Base-by-base conservation (phyloP, 2,888 invertebrate genomes). In the Ethmia dodecea region DNA sequence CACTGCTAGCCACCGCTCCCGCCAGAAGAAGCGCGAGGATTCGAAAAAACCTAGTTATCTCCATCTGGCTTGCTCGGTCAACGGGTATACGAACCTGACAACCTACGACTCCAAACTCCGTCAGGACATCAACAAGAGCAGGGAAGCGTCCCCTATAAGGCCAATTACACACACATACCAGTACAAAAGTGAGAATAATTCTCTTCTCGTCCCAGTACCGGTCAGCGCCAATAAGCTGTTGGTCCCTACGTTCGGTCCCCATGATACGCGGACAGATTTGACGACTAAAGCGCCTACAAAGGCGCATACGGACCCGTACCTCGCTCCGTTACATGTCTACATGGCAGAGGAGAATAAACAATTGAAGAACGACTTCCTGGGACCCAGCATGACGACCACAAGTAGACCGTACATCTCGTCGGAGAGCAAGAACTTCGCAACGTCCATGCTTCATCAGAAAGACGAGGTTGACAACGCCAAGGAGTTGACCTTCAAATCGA, bases 51-150 rank as follows among this genome's bases (percentile, higher is more conserved):
- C 96, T 0, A 95, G 95, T 37, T 97, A 97, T 69, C 80, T 97
- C 36, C 94, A 94, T 57, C 81, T 97, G 42, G 95, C 96, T 32
- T 95, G 96, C 68, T 95, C 95, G 12, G 94, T 96, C 33, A 95
- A 94, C 78, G 96, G 96, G 3, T 97, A 97, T 68, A 93, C 94
- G 3, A 94, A 94, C 53, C 88, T 94, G 37, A 95, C 93, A 4
- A 93, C 94, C 38, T 96, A 95, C 88, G 94, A 95, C 72, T 94
- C 94, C 0, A 92, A 93, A 62, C 78, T 92, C 22, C 86, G 93
- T 9, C 93, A 93, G 61, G 92, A 93, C 31, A 90, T 91, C 35
- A 90, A 89, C 49, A 92, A 89, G 53, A 93, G 93, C 24, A 77
- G 92, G 29, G 92, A 92, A 65, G 90, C 91, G 0, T 92, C 92